Evolutionary conservation across 2,888 invertebrate species (phyloP), one percentile per base, ranked within the genome.

Genomic region (Rhynchonema sp.): DNA sequence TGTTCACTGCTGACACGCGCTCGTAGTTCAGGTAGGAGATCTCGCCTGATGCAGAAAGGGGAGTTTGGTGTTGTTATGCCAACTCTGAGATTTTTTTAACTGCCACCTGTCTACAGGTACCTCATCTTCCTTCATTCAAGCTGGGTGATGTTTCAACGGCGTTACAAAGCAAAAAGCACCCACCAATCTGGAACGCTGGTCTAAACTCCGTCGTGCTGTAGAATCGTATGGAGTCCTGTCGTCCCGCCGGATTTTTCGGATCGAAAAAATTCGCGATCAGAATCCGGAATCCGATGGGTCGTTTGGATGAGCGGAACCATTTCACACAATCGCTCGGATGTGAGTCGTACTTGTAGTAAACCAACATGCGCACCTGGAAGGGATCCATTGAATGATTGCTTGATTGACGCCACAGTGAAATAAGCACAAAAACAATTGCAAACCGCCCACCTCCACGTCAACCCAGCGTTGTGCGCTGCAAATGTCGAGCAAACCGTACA

Each of bases 341-440:
- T 67, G 91, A 91, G 70, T 91, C 90, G 70, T 98, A 98, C 74
- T 94, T 96, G 75, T 91, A 94, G 73, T 92, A 98, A 26, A 98
- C 73, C 0, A 96, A 75, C 3, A 94, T 82, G 20, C 57, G n/a
- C 13, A 13, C 20, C 2, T 29, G 3, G 13, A 20, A 38, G 9
- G 9, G 38, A 38, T 38, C 9, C 38, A 38, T 38, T 38, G 38
- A 9, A 38, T 38, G 20, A 13, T 38, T 38, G 38, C 9, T 13
- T 13, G 38, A 38, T 9, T 38, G 9, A 13, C 20, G 38, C 9
- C 38, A 20, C 38, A 38, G 38, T 20, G 9, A 9, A 38, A 38
- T 20, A 38, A 38, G 20, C 38, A 38, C 9, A 9, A 38, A 38
- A 38, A 38, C 38, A 38, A 38, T 38, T 20, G 38, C 9, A 13